Percentiles rank a stretch among this genome's conserved stretches.
Evolutionary conservation across 2,113 vertebrate species (phyloP).

Genomic region (Pogonocichla stellata): DNA sequence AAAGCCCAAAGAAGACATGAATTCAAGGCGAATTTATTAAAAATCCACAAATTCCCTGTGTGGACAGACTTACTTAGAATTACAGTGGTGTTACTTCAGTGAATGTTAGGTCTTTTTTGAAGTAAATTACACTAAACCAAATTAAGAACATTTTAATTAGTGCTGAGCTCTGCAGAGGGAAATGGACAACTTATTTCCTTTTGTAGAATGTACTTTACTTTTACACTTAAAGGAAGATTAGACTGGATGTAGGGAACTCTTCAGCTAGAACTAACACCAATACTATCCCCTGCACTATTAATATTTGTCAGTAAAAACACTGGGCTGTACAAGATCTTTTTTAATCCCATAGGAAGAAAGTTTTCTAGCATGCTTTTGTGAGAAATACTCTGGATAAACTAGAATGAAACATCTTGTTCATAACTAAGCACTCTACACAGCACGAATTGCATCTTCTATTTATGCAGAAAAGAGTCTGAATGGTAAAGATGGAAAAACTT

Average conservation of each 20-base stretch:
- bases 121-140: slow-evolving; percentile 13
- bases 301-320: not conserved
- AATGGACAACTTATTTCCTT: not conserved
- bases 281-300: not conserved
- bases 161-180: slow-evolving; percentile 5
- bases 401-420: not conserved
- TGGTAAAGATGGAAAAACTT: not conserved
- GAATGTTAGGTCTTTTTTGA: not conserved
- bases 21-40: slow-evolving; percentile 22
- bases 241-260: not conserved
- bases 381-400: not conserved
- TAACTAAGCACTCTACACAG: not conserved
- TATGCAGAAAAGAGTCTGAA: not conserved
- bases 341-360: not conserved
- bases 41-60: not conserved
- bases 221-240: not conserved
- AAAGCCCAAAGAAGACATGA: not conserved
- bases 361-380: not conserved
- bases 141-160: slow-evolving; percentile 15
- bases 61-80: not conserved
- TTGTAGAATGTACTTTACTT: not conserved
- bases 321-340: not conserved
- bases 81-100: not conserved
- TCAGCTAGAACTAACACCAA: not conserved
- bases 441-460: not conserved